phyloP scores from a whole-genome alignment of 2,888 invertebrate species.

The Andrena bucephala region DNA sequence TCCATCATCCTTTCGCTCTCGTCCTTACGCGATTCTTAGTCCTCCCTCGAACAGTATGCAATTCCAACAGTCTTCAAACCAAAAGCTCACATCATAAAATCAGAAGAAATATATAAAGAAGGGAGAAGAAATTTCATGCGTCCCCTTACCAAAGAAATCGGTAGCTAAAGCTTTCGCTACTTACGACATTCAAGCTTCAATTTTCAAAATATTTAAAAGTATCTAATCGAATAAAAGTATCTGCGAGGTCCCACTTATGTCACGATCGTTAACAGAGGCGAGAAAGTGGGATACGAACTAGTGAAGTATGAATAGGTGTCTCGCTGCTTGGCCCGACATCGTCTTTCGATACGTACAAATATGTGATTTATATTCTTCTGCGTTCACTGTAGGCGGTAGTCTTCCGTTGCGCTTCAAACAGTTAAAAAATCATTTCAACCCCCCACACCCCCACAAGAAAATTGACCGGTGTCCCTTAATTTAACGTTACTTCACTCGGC shows the following conservation, averaged over 20 bases:
- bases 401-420: not conserved
- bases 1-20: slow-evolving; percentile 84
- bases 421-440: slow-evolving; percentile 19
- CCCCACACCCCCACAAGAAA: not conserved
- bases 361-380: not conserved
- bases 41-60: not conserved
- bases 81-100: not conserved
- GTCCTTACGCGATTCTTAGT: not conserved
- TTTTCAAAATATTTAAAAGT: not conserved
- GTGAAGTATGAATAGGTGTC: slow-evolving; percentile 47
- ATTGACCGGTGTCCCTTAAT: not conserved
- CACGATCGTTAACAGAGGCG: slow-evolving; percentile 24
- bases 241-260: slow-evolving; percentile 2
- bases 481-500: not conserved
- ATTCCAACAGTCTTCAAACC: not conserved
- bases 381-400: not conserved
- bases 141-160: no score
- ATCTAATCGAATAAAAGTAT: not conserved
- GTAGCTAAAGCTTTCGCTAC: not conserved
- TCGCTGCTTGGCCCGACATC: slow-evolving; percentile 5
- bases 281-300: slow-evolving; percentile 69
- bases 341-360: slow-evolving; percentile 11
- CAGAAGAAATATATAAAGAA: not conserved
- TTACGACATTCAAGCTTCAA: not conserved
- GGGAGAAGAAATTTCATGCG: not conserved